A percentile compares a stretch with the other conserved stretches of the same genome.
These are phyloP conservation scores for Opisthocomus hoazin DNA, from an alignment of 2,113 vertebrate genomes.

Conservation along the genomic window DNA sequence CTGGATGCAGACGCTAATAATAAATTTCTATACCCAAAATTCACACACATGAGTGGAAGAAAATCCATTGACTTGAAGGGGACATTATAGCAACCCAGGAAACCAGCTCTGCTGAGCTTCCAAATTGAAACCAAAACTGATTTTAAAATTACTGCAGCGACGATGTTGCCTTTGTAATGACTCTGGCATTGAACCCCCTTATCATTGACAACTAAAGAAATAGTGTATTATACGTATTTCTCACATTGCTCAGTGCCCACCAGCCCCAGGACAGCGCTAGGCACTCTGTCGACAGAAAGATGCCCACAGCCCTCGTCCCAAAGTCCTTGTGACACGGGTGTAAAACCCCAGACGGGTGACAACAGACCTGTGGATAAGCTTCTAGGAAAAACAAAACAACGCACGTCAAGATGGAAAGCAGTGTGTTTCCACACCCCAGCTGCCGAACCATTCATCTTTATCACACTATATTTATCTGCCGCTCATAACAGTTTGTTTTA, in stretches of 20 bases:
- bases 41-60: not conserved
- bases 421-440: not conserved
- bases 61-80: not conserved
- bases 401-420: not conserved
- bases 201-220: not conserved
- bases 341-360: not conserved
- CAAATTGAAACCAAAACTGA: constrained; percentile 38
- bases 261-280: not conserved
- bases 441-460: constrained; percentile 13
- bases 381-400: not conserved
- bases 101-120: not conserved
- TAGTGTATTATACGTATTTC: not conserved
- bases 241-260: not conserved
- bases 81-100: not conserved
- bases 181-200: not conserved
- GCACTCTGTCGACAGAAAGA: rapidly evolving
- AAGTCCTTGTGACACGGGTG: rapidly evolving
- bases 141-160: not conserved
- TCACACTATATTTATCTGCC: not conserved
- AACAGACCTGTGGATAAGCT: not conserved
- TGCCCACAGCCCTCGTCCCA: not conserved
- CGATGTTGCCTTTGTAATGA: not conserved
- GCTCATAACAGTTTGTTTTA: constrained; percentile 32
- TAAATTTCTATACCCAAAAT: not conserved
- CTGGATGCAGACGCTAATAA: not conserved